Evolutionary conservation across 2,797 vertebrate genomes (phyloP), one percentile per base, ranked within the genome.

Genomic region (Myiotriccus ornatus): DNA sequence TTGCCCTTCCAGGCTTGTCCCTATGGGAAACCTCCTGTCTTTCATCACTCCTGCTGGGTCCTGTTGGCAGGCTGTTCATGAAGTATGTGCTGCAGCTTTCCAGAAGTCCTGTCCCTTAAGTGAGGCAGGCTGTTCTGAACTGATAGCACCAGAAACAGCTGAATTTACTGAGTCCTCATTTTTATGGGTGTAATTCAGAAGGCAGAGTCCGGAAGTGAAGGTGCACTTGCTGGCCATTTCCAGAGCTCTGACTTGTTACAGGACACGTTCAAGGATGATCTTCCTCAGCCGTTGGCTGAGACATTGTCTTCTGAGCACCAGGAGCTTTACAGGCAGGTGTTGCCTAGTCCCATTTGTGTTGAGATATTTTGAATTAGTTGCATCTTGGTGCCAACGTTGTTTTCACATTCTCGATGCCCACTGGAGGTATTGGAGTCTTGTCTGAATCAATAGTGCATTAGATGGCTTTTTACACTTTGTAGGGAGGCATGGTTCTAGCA

Each of bases 11-110:
- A 56, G 55, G 15, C 46, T 68, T 82, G 50, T 89, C 37, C 10
- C 49, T 1, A 2, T 35, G 71, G 27, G 53, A 82, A 87, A n/a
- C 32, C 9, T 69, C 20, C 57, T 63, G 52, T 44, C 53, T 86
- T 88, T 53, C 3, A 0, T 65, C 49, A 30, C 16, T 19, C 65
- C 43, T 1, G 2, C 6, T 0, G 2, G 16, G 43, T 39, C 18
- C 59, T 77, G 44, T 53, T 2, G 13, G 49, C n/a, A 43, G 50
- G 53, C 65, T 50, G 16, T 79, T 75, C 1, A 2, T 30, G 9
- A 25, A 28, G 37, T 57, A n/a, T 22, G 30, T 76, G 63, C 73
- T 88, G 73, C 69, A 78, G 75, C 53, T 84, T 81, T 63, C 35
- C 62, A 56, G 47, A 78, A 92, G 28, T 82, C n/a, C 64, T 44